Percentiles rank a stretch among this genome's conserved stretches.
Evolutionary conservation across 2,888 invertebrate species (phyloP).

Genomic region (Ornithoptera alexandrae): DNA sequence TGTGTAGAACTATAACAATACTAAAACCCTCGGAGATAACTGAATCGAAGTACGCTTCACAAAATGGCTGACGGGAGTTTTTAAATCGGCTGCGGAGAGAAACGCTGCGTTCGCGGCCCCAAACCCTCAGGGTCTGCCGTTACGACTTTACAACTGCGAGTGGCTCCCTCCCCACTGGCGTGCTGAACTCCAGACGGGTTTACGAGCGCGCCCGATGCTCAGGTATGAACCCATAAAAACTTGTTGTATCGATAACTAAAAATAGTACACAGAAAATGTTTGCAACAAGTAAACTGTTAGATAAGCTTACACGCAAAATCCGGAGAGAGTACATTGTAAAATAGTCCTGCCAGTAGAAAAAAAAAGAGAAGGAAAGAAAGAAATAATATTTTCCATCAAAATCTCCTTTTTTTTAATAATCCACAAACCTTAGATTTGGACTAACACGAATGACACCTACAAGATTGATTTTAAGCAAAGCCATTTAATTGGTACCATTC

Average conservation of each 20-base stretch:
- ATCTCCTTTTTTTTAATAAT: too few relatives aligned
- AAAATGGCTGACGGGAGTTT: slow-evolving; percentile 11
- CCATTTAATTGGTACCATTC: too few relatives aligned
- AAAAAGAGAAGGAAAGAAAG: too few relatives aligned
- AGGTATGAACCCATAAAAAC: slow-evolving; percentile 28
- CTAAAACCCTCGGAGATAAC: neutral
- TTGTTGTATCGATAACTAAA: slow-evolving; percentile 20
- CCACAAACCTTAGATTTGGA: too few relatives aligned
- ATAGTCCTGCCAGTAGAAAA: too few relatives aligned
- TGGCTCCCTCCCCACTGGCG: slow-evolving; percentile 15
- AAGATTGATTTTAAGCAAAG: too few relatives aligned
- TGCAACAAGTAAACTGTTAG: slow-evolving; percentile 24
- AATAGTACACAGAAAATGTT: slow-evolving; percentile 11
- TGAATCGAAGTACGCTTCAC: slow-evolving; percentile 2
- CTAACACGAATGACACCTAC: too few relatives aligned
- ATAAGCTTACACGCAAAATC: too few relatives aligned
- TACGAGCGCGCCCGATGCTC: slow-evolving; percentile 30
- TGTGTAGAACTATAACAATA: neutral
- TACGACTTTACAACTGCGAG: slow-evolving; percentile 11
- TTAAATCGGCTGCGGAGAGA: slow-evolving; percentile 2
- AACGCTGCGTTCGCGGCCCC: slow-evolving; percentile 24
- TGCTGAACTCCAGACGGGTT: slow-evolving; percentile 33
- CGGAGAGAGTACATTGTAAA: too few relatives aligned
- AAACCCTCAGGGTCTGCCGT: slow-evolving; percentile 14
- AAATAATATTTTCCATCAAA: too few relatives aligned